Evolutionary conservation across 2,113 vertebrate species (phyloP).

Genomic region (Thinocorus orbignyianus): DNA sequence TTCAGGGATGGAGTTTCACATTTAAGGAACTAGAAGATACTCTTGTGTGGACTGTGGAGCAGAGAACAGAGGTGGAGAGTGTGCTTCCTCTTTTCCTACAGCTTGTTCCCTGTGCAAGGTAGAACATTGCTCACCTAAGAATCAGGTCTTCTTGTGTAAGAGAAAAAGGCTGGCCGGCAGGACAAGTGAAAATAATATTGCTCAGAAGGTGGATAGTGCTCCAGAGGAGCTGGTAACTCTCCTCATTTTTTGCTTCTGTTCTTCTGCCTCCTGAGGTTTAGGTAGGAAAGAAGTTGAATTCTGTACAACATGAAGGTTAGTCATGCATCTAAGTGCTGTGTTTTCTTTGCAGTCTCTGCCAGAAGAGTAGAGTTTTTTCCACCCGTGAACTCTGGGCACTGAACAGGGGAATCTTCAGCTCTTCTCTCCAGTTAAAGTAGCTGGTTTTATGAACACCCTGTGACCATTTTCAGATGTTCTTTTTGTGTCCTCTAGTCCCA

Average conservation of each 20-base stretch:
- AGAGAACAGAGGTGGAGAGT: neutral
- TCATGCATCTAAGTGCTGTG: neutral
- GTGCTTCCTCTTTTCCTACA: neutral
- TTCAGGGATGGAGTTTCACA: neutral
- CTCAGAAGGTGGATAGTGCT: neutral
- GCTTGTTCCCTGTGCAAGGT: neutral
- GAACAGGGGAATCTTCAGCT: neutral
- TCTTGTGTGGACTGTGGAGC: neutral
- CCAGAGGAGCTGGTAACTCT: neutral
- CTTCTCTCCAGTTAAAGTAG: neutral
- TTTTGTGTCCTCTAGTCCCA: neutral
- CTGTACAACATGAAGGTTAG: neutral
- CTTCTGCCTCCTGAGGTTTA: neutral
- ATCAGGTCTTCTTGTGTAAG: neutral
- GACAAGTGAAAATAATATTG: neutral
- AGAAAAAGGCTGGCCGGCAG: neutral
- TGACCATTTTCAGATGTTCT: neutral
- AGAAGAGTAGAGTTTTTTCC: neutral
- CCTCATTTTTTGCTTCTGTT: neutral
- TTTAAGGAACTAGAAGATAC: neutral
- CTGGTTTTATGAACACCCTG: neutral
- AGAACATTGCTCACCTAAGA: neutral
- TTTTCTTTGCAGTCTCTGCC: neutral
- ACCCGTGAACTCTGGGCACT: neutral
- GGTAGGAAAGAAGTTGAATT: neutral